Evolutionary conservation across 2,113 vertebrate species (phyloP), one percentile per base, ranked within the genome.

Genomic region (Myotis davidii): DNA sequence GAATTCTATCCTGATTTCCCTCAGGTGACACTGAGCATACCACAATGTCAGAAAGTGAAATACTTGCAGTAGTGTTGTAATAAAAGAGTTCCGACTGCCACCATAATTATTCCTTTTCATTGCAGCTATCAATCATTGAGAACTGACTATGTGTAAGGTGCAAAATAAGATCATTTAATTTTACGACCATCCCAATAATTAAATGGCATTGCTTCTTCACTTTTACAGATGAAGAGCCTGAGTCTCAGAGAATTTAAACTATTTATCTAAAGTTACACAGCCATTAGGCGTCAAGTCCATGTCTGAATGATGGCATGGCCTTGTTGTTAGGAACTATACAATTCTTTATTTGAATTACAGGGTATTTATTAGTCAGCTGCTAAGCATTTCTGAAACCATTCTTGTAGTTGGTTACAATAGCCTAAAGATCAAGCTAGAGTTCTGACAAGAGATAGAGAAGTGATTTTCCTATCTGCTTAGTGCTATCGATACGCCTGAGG

Each of bases 191-290:
- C 3, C 3, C 20, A 50, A 4, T 54, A 48, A 64, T 65, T 89
- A 89, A 78, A 84, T 42, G 32, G 37, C 69, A 65, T 32, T 12
- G 8, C 17, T 61, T 61, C 59, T n/a, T 2, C 16, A 14, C 67
- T 85, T 54, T 32, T 42, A 50, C 13, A 8, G 20, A 64, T 61
- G 29, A 94, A 61, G 34, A 91, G 67, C 52, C 20, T 29, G 20
- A 76, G 34, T 67, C 18, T 37, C 64, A 27, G 27, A 93, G 20
- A 69, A 91, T 88, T 96, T 78, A 70, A 96, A 87, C 6, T 70
- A 23, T 0, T 37, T 87, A 84, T 27, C 54, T 39, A 70, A 69
- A 67, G 59, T 9, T 81, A 37, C 3, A 29, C 0, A 64, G 64
- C 17, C 12, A 14, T 23, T 65, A 54, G 56, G 17, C 37, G 81